Evolutionary conservation across 30 jellyfish, hydroid and myxozoan genomes (phyloP).

Genomic region (Hydractinia symbiolongicarpus): DNA sequence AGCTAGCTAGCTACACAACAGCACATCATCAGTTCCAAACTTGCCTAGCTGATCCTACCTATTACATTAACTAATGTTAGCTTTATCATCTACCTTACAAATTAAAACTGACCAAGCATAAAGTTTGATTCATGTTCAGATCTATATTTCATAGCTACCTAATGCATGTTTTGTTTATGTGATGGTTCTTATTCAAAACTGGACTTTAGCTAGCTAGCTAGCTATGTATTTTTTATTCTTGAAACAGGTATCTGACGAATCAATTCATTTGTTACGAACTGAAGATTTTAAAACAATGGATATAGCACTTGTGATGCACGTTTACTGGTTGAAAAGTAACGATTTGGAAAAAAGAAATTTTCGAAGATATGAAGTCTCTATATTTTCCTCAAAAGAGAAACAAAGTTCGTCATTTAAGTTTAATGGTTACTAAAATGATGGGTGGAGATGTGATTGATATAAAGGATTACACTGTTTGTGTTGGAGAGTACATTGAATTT

Average conservation of each 20-base stretch:
- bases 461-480: neutral
- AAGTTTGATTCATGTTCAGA: too few relatives aligned
- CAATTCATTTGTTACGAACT: conserved; percentile 11
- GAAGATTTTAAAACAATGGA: conserved; percentile 12
- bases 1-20: too few relatives aligned
- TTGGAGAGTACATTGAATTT: neutral
- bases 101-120: too few relatives aligned
- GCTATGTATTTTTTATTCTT: neutral
- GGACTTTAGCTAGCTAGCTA: too few relatives aligned
- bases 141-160: too few relatives aligned
- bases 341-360: neutral
- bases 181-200: too few relatives aligned
- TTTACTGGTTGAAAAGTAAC: neutral
- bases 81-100: too few relatives aligned
- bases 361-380: conserved; percentile 1
- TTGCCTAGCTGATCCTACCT: too few relatives aligned
- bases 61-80: too few relatives aligned
- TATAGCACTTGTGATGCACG: conserved; percentile 12
- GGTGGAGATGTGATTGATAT: conserved; percentile 11
- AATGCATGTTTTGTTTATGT: too few relatives aligned
- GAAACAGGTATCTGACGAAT: conserved; percentile 5
- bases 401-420: neutral
- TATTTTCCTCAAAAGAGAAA: conserved; percentile 7
- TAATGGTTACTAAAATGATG: conserved; percentile 3
- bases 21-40: too few relatives aligned